phyloP scores from a whole-genome alignment of 2,797 vertebrate species.

The Graptemys geographica region DNA sequence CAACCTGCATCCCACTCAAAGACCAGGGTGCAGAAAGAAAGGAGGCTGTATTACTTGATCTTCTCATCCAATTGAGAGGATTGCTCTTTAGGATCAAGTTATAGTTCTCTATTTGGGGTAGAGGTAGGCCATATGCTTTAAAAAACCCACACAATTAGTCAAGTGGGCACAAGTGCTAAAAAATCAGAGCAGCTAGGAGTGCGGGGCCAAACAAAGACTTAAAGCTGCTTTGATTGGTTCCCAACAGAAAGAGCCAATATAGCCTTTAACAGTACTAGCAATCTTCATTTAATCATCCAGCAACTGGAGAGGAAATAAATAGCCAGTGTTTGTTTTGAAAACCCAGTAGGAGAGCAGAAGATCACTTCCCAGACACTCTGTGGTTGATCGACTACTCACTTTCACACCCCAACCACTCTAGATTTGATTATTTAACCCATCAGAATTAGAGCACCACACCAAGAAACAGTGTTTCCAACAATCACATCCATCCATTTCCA shows the following conservation, averaged over 20 bases:
- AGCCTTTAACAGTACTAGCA: slow-evolving; percentile 46
- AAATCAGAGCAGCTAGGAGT: slow-evolving; percentile 67
- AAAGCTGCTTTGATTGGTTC: slow-evolving; percentile 65
- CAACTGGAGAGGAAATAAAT: slow-evolving; percentile 40
- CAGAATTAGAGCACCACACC: background rate
- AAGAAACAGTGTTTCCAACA: background rate
- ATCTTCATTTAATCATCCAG: slow-evolving; percentile 51
- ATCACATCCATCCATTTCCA: background rate
- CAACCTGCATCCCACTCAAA: background rate
- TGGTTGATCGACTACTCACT: background rate
- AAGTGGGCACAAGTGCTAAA: slow-evolving; percentile 59
- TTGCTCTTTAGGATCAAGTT: slow-evolving; percentile 14
- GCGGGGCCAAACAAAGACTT: slow-evolving; percentile 60
- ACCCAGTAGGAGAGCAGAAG: slow-evolving; percentile 51
- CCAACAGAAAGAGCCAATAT: slow-evolving; percentile 46
- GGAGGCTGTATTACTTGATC: background rate
- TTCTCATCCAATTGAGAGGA: background rate
- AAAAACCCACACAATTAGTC: slow-evolving; percentile 43
- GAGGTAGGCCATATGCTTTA: slow-evolving; percentile 17
- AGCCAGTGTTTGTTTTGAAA: slow-evolving; percentile 62
- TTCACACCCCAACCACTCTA: background rate
- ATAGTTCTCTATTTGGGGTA: slow-evolving; percentile 11
- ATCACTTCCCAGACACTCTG: background rate
- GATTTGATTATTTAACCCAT: background rate
- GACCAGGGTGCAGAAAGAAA: background rate